Base-by-base conservation (phyloP, 2,797 vertebrate species). In the Kryptopterus vitreolus region DNA sequence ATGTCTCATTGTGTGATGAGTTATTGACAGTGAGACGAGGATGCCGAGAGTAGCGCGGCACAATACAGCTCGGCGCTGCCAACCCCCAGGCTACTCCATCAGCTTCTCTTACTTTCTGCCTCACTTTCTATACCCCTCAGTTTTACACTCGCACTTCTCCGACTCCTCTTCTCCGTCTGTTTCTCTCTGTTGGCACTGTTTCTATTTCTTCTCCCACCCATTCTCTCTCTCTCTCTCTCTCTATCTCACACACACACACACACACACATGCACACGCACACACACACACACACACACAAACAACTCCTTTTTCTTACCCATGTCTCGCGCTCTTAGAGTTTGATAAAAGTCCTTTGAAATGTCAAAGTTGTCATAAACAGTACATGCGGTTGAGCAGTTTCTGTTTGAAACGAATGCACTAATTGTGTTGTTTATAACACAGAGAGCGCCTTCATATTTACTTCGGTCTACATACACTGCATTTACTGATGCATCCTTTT, bases 341-440 rank as follows among this genome's bases (percentile, higher is more conserved):
- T 79, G 65, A 66, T 43, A 72, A 82, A 84, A 83, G 59, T 58
- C 83, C 81, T 84, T 84, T 83, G 72, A 83, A 88, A 82, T 84
- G 81, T 87, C 85, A 86, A 76, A 83, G 74, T 78, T 83, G 83
- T 86, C 86, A 55, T 83, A 85, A 85, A 80, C 78, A 82, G 74
- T 52, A 35, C 71, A 76, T 61, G 72, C 82, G 73, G n/a, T n/a
- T 65, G 65, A 65, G 58, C 59, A 81, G 74, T 78, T 50, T 70
- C 29, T 71, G 5, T 33, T 85, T 79, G 79, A 88, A 83, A 83
- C 82, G 69, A 48, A 82, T 65, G 81, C 77, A 83, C 65, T 87
- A 85, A 84, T 66, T 71, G 31, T 77, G 74, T 70, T 69, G 59
- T 78, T 78, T 79, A 82, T 76, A 75, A 77, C 66, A 81, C 78